Base-by-base conservation (phyloP, 2,797 vertebrate genomes). In the Phrynocephalus vlangalii region DNA sequence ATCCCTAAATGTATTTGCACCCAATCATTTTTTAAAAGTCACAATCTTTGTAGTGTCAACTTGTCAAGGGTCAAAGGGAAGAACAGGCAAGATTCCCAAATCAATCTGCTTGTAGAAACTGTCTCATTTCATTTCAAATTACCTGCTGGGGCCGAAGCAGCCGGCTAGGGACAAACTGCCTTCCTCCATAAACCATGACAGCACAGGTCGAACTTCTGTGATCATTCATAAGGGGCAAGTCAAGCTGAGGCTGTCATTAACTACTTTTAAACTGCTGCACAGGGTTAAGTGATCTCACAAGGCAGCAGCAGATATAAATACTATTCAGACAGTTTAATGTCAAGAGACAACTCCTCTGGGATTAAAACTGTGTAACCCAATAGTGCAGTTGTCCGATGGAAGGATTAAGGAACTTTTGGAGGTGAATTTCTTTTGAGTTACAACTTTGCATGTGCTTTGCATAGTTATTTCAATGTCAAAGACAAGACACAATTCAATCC, bases 251-350 rank as follows among this genome's bases (percentile, higher is more conserved):
- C 95, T 96, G 97, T 97, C 97, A 98, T 98, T 98, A 98, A 98
- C 96, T 98, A 98, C 97, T 97, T 98, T 97, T 97, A 97, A 98
- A 98, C 96, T 96, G 96, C 96, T 95, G 95, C 95, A 96, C 96
- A 94, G 96, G 96, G 96, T 96, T 97, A 97, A 97, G 97, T 97
- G 97, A 97, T 98, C 96, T 97, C 95, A 95, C 96, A 95, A 95
- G 96, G 96, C 95, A 96, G 96, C 95, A 96, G 90, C 95, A 95
- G 96, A 96, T 97, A 98, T 99, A 99, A 99, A 99, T 99, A 99
- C 97, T 97, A 95, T 92, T 95, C 94, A 98, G 98, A 99, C 98
- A 99, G 97, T 98, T 99, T 99, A 98, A 99, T 98, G 97, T 98
- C 97, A 97, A 96, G 97, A 96, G 97, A 98, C 97, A 97, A 97